Base-by-base conservation (phyloP, 2,113 vertebrate species). In the Morone chrysops region DNA sequence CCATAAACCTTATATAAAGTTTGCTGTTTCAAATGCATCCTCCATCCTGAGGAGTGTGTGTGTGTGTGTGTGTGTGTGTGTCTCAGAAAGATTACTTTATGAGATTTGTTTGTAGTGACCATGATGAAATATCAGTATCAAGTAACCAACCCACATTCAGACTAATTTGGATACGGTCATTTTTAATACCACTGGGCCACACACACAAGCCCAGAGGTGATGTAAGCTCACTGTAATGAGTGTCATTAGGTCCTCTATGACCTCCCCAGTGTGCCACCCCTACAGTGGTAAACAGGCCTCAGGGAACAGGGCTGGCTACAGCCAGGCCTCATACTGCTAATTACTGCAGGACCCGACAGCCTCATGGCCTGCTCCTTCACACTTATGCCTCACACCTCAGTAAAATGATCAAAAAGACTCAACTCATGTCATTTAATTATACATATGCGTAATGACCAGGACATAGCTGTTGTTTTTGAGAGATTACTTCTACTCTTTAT, bases 141-240 rank as follows among this genome's bases (percentile, higher is more conserved):
- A 25, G 43, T 31, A n/a, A 50, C 6, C n/a, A 20, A 22, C 11
- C 17, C 31, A 75, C 8, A 18, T 40, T 51, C 8, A 22, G 3
- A 60, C 54, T 60, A 38, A 7, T 56, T 68, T 68, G 18, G 41
- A 67, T 11, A 20, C n/a, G 36, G 18, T n/a, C 2, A n/a, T 4
- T 57, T 25, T 56, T 22, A 45, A 3, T 18, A 54, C 14, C 73
- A 54, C 4, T 18, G 18, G 17, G 56, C 7, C 3, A 65, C 10
- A 25, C 7, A 18, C 18, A 80, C 11, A 38, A 38, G 47, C 56
- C 38, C 72, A 63, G 72, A 70, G 80, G 45, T 82, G 73, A 75
- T 65, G 59, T 17, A 70, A 63, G 11, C 5, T 11, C 2, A 45
- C 51, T 66, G 51, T 80, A 80, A 73, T 73, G 20, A 67, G 17